phyloP scores from a whole-genome alignment of 2,797 vertebrate species.

The Trachops cirrhosus region DNA sequence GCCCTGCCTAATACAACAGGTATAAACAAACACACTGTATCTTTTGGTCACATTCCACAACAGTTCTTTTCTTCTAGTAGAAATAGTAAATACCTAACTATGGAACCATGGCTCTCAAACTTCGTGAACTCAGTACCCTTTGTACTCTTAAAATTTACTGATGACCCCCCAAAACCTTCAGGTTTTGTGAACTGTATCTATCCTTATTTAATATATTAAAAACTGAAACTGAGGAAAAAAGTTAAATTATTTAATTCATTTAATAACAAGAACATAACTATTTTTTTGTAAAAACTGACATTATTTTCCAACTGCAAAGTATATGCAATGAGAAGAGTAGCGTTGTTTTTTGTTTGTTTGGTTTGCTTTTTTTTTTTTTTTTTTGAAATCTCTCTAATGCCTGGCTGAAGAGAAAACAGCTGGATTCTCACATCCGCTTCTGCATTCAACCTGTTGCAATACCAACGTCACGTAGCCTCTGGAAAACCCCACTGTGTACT shows the following conservation, averaged over 20 bases:
- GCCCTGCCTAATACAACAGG: background rate
- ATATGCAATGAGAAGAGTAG: background rate
- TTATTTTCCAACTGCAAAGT: background rate
- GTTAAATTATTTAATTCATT: background rate
- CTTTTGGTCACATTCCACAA: background rate
- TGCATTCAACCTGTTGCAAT: background rate
- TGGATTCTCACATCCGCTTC: background rate
- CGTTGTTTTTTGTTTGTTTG: background rate
- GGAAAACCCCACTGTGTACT: background rate
- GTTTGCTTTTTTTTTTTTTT: background rate
- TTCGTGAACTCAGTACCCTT: background rate
- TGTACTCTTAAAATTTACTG: background rate
- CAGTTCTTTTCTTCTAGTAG: background rate
- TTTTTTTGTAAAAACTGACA: background rate
- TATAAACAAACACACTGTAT: background rate
- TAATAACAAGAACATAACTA: background rate
- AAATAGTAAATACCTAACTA: background rate
- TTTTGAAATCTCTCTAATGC: background rate
- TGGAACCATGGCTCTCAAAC: background rate
- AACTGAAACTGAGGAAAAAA: background rate
- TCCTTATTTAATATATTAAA: background rate
- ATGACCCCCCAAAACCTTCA: background rate
- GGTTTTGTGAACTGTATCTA: background rate
- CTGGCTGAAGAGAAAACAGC: background rate
- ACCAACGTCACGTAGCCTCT: background rate